A percentile compares a stretch with the other conserved stretches of the same genome.
phyloP scores from a whole-genome alignment of 2,113 vertebrate species.

The Archilochus colubris region DNA sequence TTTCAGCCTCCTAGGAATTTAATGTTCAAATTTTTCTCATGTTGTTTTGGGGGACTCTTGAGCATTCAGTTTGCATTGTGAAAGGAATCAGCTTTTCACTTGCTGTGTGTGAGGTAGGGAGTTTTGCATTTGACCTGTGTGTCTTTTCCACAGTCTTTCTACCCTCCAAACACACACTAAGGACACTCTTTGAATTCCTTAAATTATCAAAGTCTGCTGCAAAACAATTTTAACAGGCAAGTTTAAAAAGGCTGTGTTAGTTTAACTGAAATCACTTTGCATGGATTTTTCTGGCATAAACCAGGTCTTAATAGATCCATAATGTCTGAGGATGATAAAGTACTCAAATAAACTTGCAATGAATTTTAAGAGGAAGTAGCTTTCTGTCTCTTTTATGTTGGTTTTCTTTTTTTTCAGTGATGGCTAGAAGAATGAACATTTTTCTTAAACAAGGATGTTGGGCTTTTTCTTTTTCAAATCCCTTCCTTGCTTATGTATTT shows the following conservation, averaged over 20 bases:
- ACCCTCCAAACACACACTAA: too few relatives aligned
- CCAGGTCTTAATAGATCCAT: slow-evolving; percentile 25
- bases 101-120: fast-evolving
- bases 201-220: not conserved
- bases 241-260: not conserved
- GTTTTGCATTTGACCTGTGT: not conserved
- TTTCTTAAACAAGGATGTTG: not conserved
- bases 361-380: slow-evolving; percentile 29
- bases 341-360: slow-evolving; percentile 51
- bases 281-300: slow-evolving; percentile 37
- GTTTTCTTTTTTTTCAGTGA: not conserved
- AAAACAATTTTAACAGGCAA: not conserved
- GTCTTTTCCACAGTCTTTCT: not conserved
- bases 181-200: not conserved
- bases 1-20: not conserved
- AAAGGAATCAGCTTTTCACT: not conserved
- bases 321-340: not conserved
- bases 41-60: not conserved
- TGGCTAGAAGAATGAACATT: not conserved
- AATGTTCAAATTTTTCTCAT: not conserved
- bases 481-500: not conserved
- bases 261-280: slow-evolving; percentile 10
- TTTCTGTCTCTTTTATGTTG: not conserved
- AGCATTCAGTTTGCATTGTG: not conserved
- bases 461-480: not conserved